Percentiles rank a stretch among this genome's conserved stretches.
These are phyloP conservation scores for Chlamydotis undulata DNA, from an alignment of 2,113 vertebrate genomes.

Conservation along the genomic window DNA sequence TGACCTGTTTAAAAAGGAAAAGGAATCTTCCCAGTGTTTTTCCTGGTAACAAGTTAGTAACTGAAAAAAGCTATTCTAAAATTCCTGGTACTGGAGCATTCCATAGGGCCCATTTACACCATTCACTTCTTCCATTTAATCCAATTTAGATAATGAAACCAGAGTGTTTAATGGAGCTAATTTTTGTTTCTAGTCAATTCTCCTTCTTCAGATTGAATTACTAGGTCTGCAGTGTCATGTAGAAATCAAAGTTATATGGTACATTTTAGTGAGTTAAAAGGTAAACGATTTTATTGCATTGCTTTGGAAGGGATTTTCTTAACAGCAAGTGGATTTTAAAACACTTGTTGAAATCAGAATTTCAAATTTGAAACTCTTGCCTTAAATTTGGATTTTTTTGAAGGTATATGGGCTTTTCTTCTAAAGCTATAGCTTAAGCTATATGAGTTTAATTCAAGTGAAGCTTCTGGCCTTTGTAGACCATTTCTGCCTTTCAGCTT, in stretches of 20 bases:
- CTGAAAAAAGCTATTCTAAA: not conserved
- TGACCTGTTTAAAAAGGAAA: not conserved
- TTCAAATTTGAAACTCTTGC: not conserved
- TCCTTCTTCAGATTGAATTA: not conserved
- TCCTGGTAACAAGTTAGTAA: not conserved
- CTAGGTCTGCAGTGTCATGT: not conserved
- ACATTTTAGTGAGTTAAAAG: not conserved
- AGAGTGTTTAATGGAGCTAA: not conserved
- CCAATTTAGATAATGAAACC: not conserved
- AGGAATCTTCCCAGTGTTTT: not conserved
- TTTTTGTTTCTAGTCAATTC: not conserved
- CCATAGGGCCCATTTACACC: not conserved
- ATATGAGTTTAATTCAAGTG: not conserved
- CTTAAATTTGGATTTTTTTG: not conserved
- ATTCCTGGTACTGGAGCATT: not conserved
- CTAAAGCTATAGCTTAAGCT: not conserved
- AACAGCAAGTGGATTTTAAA: not conserved
- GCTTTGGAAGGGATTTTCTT: not conserved
- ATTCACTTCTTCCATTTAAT: not conserved
- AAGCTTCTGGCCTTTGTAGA: not conserved
- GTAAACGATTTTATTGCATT: not conserved
- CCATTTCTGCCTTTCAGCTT: not conserved
- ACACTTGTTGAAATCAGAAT: not conserved
- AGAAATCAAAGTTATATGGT: not conserved
- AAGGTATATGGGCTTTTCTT: not conserved